Base-by-base conservation (phyloP, 2,113 vertebrate species). In the Lagopus leucura region DNA sequence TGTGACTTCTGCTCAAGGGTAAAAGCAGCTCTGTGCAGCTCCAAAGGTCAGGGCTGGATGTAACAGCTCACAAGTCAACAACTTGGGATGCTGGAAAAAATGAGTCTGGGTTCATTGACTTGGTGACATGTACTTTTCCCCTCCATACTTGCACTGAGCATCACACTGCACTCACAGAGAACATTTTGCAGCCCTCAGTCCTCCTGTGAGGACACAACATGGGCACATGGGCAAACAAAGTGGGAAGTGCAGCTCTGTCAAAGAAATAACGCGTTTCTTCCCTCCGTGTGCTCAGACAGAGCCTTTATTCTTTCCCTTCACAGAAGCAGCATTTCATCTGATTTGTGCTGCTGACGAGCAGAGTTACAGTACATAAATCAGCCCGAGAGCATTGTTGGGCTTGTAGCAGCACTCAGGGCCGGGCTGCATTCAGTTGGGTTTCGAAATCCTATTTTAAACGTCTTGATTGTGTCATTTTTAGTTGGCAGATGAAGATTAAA, bases 221-320 rank as follows among this genome's bases (percentile, higher is more conserved):
- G 11, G 2, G 42, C 61, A 61, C 60, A 78, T 1, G 64, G 79
- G 81, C 77, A 19, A 79, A 7, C 20, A 10, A 80, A 92, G 85
- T 30, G 82, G 81, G 65, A 55, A 5, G 45, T 25, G 3, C 61
- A 14, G 42, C 65, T 80, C 82, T 92, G 81, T 72, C 76, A 60
- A 72, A 90, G 87, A 78, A 79, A 7, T 38, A 24, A 2, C 30
- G 42, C 36, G 6, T 76, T 94, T 96, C 84, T 90, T 78, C 64
- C 80, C 66, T 48, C 64, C 67, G 24, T 40, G 63, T 12, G n/a
- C 45, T 64, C 77, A 75, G 74, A 96, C 82, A 92, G 94, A 96
- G 67, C 20, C 83, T 82, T 70, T 78, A 72, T 95, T 95, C 92
- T 97, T 97, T 22, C 57, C 78, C 58, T 70, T n/a, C 60, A 64